Evolutionary conservation across 2,888 invertebrate species (phyloP).

Genomic region (Pachymerium ferrugineum): DNA sequence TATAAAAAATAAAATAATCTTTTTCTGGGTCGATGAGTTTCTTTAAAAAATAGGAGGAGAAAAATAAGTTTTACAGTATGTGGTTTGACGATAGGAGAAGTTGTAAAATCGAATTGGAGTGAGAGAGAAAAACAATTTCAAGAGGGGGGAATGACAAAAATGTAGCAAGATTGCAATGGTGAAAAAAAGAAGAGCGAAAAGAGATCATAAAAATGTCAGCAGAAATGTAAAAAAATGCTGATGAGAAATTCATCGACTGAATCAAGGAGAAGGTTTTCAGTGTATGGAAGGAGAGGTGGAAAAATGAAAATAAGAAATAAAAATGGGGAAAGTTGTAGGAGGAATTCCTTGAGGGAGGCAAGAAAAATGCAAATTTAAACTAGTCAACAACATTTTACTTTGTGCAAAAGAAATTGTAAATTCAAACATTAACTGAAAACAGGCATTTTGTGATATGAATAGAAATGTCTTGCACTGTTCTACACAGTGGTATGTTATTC

Average conservation of each 20-base stretch:
- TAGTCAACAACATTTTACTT: slow-evolving; percentile 9
- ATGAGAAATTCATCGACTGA: slow-evolving; percentile 13
- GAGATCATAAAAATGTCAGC: slow-evolving; percentile 3
- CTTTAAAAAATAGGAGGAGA: neutral
- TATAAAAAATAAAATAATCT: too few species aligned
- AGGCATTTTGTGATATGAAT: too few species aligned
- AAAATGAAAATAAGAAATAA: neutral
- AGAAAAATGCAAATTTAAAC: neutral
- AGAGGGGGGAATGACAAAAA: neutral
- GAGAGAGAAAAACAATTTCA: neutral
- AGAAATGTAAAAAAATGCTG: slow-evolving; percentile 13
- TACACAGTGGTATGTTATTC: too few species aligned
- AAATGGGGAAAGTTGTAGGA: too few species aligned
- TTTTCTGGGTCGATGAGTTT: neutral
- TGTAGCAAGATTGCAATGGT: neutral
- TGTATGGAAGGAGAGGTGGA: too few species aligned
- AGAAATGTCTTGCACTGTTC: too few species aligned
- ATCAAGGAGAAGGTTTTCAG: too few species aligned
- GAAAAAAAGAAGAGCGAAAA: neutral
- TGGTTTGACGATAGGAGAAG: neutral
- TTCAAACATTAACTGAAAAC: neutral
- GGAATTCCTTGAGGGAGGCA: neutral
- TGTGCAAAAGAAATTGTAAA: neutral
- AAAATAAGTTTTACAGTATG: neutral
- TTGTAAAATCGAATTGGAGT: slow-evolving; percentile 3